Conservation (phyloP, 2,113 vertebrate genomes). For the Amphiprion ocellaris region DNA sequence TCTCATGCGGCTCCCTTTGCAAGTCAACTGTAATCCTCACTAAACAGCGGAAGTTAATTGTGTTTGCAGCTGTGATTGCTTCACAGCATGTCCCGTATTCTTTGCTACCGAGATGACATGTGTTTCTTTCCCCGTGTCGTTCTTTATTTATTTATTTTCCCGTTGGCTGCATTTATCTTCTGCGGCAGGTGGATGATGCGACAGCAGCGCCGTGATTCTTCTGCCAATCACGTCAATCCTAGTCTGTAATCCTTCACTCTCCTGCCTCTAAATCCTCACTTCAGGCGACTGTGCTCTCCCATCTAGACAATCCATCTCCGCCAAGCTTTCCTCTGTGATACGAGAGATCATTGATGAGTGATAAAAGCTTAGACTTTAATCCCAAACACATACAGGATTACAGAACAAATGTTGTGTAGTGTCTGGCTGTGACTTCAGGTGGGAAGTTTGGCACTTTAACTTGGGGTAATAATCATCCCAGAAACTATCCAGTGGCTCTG, state of each 20-base stretch:
- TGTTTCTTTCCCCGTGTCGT: not conserved
- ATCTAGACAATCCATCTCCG: slow-evolving; percentile 65
- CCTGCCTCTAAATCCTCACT: slow-evolving; percentile 66
- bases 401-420: slow-evolving; percentile 38
- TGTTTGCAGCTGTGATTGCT: slow-evolving; percentile 51
- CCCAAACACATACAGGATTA: slow-evolving; percentile 63
- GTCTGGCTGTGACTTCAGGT: slow-evolving; percentile 16
- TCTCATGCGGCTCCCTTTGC: slow-evolving; percentile 33
- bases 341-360: slow-evolving; percentile 59
- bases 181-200: slow-evolving; percentile 56
- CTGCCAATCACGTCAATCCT: slow-evolving; percentile 55
- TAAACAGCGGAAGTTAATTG: slow-evolving; percentile 57
- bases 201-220: slow-evolving; percentile 52
- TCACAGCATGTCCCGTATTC: slow-evolving; percentile 7
- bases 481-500: not conserved
- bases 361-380: slow-evolving; percentile 71
- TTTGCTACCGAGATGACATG: slow-evolving; percentile 2
- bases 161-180: slow-evolving; percentile 40
- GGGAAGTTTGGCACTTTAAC: slow-evolving; percentile 6
- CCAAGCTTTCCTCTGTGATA: slow-evolving; percentile 53
- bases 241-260: slow-evolving; percentile 69
- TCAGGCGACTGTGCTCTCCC: slow-evolving; percentile 48
- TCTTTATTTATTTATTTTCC: slow-evolving; percentile 16
- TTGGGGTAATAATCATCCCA: not conserved
- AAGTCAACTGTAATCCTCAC: slow-evolving; percentile 50